These are phyloP conservation scores for Drosophila subpulchrella DNA, from an alignment of 1,140 invertebrate species.

Conservation along the genomic window DNA sequence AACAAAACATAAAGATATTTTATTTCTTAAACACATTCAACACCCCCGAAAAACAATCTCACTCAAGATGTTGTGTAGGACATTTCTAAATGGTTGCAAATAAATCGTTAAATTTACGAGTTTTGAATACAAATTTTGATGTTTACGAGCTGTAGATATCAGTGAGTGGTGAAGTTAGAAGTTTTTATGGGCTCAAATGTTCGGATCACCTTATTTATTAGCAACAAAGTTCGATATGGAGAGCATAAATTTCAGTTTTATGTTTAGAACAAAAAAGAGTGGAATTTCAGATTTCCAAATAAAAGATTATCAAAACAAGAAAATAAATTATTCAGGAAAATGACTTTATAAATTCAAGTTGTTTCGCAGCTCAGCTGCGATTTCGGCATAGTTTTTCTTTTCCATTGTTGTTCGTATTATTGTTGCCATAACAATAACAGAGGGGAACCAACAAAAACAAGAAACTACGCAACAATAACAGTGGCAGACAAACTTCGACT, in stretches of 20 bases:
- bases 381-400: conserved; percentile 32
- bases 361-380: conserved; percentile 24
- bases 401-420: conserved; percentile 19
- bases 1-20: too few species aligned
- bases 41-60: too few species aligned
- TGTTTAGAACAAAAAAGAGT: not conserved
- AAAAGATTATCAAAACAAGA: not conserved
- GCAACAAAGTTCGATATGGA: not conserved
- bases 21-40: too few species aligned
- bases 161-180: not conserved
- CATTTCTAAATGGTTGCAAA: too few species aligned
- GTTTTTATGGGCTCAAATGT: not conserved
- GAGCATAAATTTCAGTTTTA: not conserved
- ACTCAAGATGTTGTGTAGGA: too few species aligned
- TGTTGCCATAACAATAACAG: conserved; percentile 45
- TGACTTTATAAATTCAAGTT: not conserved
- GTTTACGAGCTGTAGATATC: not conserved
- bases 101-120: too few species aligned
- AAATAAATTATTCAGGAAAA: not conserved
- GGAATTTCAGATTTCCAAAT: not conserved
- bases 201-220: not conserved
- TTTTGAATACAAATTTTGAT: too few species aligned
- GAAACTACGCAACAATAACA: conserved; percentile 40
- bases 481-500: conserved; percentile 17
- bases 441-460: conserved; percentile 38